Base-by-base conservation (phyloP, 2,113 vertebrate genomes). In the Solea solea region DNA sequence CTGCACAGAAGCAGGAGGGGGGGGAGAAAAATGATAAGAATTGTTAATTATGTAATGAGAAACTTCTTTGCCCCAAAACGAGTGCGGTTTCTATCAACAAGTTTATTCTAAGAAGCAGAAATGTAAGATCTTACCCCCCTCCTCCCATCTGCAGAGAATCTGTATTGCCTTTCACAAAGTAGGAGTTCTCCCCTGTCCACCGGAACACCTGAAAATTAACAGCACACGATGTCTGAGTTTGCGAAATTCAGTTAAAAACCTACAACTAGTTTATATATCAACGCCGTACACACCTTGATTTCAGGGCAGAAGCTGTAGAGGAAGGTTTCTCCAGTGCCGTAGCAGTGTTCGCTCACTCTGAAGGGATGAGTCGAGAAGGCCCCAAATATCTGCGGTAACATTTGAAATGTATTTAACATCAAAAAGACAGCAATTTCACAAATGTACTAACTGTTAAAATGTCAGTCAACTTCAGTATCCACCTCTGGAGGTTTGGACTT, bases 141-240 rank as follows among this genome's bases (percentile, higher is more conserved):
- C 97, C 97, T 82, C 98, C 98, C 10, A 99, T 95, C 91, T 98
- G 96, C 81, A 99, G 93, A 84, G 95, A 99, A 81, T 94, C 95
- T 63, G 83, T 95, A 78, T 96, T 96, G 90, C 98, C 98, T 12
- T 98, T 99, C 83, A 99, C 97, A 86, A 99, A 99, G 86, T 99
- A 99, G 0, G 97, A 98, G 72, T 99, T 99, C 82, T 99, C 97
- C 57, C 98, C 98, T 53, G 95, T 96, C 98, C 98, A 99, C 74
- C 95, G 96, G 77, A 95, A 99, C 64, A 97, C 94, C 98, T 99
- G 82, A 64, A 28, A 57, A 82, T n/a, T 87, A 3, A 69, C 6
- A 34, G 25, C 3, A 60, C 61, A 66, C 14, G 1, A 28, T 15
- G 13, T 49, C 8, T 27, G 16, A 61, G 9, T 10, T 27, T 13